A percentile compares a stretch with the other conserved stretches of the same genome.
Conservation (phyloP, 1,140 invertebrate genomes). For the Sitobion miscanthi region DNA sequence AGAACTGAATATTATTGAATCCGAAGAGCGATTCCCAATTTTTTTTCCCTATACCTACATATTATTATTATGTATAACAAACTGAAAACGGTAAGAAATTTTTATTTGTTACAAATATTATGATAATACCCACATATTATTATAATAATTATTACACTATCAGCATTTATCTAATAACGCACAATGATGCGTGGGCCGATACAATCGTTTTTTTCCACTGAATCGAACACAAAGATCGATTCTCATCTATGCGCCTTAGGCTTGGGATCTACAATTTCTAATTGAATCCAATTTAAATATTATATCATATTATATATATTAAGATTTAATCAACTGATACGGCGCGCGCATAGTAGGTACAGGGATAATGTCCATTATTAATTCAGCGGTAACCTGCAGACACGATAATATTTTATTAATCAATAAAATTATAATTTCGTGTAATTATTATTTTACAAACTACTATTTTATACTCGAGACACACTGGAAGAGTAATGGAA, state of each 20-base stretch:
- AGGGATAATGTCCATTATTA: background rate
- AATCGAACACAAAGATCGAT: background rate
- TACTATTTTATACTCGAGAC: background rate
- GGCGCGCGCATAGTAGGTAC: background rate
- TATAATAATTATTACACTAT: conserved; percentile 20
- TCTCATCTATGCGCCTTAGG: background rate
- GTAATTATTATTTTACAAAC: background rate
- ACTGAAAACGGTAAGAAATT: background rate
- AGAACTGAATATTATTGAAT: background rate
- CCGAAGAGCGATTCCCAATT: background rate
- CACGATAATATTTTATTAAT: conserved; percentile 2
- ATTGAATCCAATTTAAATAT: conserved; percentile 50
- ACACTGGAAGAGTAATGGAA: background rate
- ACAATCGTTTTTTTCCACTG: conserved; percentile 27
- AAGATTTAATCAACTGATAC: conserved; percentile 43
- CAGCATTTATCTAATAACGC: background rate
- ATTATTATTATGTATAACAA: background rate
- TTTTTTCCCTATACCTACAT: background rate
- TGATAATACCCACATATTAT: background rate
- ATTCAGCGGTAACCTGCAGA: conserved; percentile 17
- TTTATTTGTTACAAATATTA: conserved; percentile 1
- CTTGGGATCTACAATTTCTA: background rate
- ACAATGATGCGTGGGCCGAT: conserved; percentile 32
- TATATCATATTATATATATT: background rate
- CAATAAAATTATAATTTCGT: conserved; percentile 16